Evolutionary conservation across 2,888 invertebrate species (phyloP).

Genomic region (Listrodromus nycthemerus): DNA sequence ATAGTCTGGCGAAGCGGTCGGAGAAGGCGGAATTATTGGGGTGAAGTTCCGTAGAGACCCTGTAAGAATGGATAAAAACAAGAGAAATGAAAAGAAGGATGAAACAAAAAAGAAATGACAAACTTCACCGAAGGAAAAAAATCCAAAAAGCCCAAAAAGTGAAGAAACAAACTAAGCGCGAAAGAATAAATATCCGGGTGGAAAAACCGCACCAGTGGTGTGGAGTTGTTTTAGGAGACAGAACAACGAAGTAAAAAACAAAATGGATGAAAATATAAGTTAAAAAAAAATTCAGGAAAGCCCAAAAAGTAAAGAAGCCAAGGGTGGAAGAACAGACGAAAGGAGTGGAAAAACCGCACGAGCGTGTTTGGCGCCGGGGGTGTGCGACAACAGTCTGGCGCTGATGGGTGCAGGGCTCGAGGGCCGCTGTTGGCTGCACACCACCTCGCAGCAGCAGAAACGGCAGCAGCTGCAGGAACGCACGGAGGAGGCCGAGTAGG

Average conservation of each 20-base stretch:
- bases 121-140: too few relatives aligned
- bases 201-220: too few relatives aligned
- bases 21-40: background rate
- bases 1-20: background rate
- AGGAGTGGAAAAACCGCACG: slow-evolving; percentile 44
- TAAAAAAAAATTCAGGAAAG: too few relatives aligned
- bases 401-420: slow-evolving; percentile 50
- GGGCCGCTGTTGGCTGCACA: slow-evolving; percentile 46
- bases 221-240: too few relatives aligned
- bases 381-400: slow-evolving; percentile 64
- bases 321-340: slow-evolving; percentile 3
- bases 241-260: too few relatives aligned
- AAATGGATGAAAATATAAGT: too few relatives aligned
- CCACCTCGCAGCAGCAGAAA: slow-evolving; percentile 11
- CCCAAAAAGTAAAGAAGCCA: background rate
- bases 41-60: background rate
- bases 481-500: slow-evolving; percentile 63
- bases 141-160: too few relatives aligned
- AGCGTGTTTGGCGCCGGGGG: slow-evolving; percentile 57
- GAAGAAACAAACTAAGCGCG: too few relatives aligned
- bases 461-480: slow-evolving; percentile 52
- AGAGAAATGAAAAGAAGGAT: slow-evolving; percentile 14
- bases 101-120: too few relatives aligned
- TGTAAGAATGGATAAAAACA: background rate
- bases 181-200: too few relatives aligned